These are phyloP conservation scores for Oopsacas minuta DNA, from an alignment of 37 sponge, comb jelly and placozoan genomes.

Conservation along the genomic window DNA sequence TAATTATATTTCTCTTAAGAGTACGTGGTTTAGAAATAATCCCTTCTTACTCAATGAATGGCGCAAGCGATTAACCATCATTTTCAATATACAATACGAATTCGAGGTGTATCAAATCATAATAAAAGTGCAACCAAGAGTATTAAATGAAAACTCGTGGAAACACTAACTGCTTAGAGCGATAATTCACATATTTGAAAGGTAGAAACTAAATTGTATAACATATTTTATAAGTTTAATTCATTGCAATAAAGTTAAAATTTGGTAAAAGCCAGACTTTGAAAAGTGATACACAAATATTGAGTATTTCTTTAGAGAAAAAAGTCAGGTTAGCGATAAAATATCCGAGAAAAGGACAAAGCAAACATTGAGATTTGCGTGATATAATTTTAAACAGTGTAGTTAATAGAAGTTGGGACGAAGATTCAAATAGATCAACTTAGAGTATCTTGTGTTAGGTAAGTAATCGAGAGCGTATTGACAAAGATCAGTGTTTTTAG, in stretches of 20 bases:
- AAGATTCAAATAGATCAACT: not conserved
- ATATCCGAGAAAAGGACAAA: not conserved
- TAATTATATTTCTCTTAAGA: not conserved
- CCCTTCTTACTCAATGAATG: not conserved
- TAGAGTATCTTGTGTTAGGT: not conserved
- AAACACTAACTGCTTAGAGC: too few species aligned
- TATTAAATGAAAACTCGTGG: too few species aligned
- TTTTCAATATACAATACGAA: not conserved
- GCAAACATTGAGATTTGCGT: not conserved
- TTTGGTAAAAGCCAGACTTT: not conserved
- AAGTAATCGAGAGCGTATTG: not conserved
- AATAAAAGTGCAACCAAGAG: too few species aligned
- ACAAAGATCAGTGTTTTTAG: not conserved
- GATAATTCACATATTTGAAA: not conserved
- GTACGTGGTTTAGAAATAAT: not conserved
- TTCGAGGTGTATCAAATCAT: too few species aligned
- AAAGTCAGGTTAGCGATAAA: not conserved
- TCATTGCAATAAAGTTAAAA: not conserved
- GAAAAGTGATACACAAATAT: not conserved
- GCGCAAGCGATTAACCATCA: not conserved
- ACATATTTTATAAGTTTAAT: not conserved
- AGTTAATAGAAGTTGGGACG: not conserved
- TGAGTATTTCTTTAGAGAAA: not conserved
- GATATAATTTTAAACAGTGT: not conserved
- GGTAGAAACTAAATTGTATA: not conserved